phyloP scores from a whole-genome alignment of 2,888 invertebrate genomes.

The Sisyra nigra region DNA sequence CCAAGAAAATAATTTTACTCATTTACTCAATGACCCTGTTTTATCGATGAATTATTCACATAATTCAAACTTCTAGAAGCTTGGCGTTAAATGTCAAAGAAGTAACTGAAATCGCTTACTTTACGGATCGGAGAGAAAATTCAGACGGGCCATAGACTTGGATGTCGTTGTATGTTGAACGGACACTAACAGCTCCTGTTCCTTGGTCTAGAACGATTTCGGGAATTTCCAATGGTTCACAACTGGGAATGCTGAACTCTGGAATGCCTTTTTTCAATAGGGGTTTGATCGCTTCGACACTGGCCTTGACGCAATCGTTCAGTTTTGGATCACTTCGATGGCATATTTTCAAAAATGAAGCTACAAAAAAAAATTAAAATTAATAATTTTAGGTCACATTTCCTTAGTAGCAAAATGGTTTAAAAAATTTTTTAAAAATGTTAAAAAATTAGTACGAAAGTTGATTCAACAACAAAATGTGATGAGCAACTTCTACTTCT shows the following conservation, averaged over 20 bases:
- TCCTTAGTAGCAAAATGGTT: too few relatives aligned
- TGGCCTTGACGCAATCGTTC: conserved; percentile 42
- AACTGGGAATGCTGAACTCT: conserved; percentile 42
- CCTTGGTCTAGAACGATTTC: conserved; percentile 43
- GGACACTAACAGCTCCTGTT: conserved; percentile 40
- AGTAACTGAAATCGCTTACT: conserved; percentile 28
- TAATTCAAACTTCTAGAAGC: too few relatives aligned
- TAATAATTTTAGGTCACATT: too few relatives aligned
- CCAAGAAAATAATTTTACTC: too few relatives aligned
- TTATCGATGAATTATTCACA: too few relatives aligned
- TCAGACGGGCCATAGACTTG: conserved; percentile 41
- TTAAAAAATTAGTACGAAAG: too few relatives aligned
- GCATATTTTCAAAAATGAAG: conserved; percentile 48
- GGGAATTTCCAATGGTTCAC: conserved; percentile 44
- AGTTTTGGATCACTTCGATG: conserved; percentile 44
- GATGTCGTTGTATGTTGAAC: conserved; percentile 41
- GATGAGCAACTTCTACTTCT: too few relatives aligned
- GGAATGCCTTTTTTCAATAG: conserved; percentile 42
- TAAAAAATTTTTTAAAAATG: too few relatives aligned
- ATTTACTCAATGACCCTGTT: too few relatives aligned
- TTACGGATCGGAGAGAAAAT: conserved; percentile 38
- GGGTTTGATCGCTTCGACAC: conserved; percentile 42
- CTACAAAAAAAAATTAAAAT: conserved; percentile 27
- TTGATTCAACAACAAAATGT: too few relatives aligned
- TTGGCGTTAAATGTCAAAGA: too few relatives aligned